phyloP scores from a whole-genome alignment of 1,140 invertebrate genomes.

The Microplitis demolitor region DNA sequence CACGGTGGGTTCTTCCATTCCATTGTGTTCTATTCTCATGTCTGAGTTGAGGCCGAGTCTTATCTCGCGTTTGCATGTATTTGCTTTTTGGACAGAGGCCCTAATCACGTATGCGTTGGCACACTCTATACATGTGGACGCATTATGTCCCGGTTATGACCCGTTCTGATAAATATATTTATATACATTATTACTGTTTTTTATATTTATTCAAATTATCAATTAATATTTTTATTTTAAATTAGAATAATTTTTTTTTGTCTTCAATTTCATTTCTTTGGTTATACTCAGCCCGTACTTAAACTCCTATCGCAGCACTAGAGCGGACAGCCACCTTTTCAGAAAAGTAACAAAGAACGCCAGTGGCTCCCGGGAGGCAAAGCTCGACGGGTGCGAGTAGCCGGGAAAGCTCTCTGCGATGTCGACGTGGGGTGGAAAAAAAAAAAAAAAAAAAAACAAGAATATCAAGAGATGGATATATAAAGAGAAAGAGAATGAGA shows the following conservation, averaged over 20 bases:
- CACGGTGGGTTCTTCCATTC: too few species aligned
- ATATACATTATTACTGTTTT: too few species aligned
- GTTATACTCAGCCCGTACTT: neutral
- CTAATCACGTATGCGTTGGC: constrained; percentile 48
- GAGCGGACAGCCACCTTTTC: constrained; percentile 30
- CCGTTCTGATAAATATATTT: neutral
- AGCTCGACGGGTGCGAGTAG: constrained; percentile 19
- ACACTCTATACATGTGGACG: constrained; percentile 38
- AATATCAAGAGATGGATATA: constrained; percentile 1
- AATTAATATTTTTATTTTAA: too few species aligned
- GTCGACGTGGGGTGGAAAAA: neutral
- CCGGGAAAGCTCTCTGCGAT: constrained; percentile 9
- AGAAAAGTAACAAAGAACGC: constrained; percentile 31
- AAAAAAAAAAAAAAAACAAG: neutral
- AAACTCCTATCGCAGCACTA: constrained; percentile 11
- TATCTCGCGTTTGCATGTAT: constrained; percentile 49
- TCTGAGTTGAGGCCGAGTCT: constrained; percentile 26
- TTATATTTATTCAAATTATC: too few species aligned
- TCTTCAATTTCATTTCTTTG: neutral
- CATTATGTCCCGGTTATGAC: neutral
- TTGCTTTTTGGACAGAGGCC: constrained; percentile 41
- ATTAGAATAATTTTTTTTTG: constrained; percentile 9
- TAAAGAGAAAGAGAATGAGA: neutral
- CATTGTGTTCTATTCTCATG: neutral
- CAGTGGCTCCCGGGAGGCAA: constrained; percentile 18